A percentile compares a stretch with the other conserved stretches of the same genome.
Evolutionary conservation across 2,888 invertebrate genomes (phyloP).

Genomic region (Chydorus sphaericus): DNA sequence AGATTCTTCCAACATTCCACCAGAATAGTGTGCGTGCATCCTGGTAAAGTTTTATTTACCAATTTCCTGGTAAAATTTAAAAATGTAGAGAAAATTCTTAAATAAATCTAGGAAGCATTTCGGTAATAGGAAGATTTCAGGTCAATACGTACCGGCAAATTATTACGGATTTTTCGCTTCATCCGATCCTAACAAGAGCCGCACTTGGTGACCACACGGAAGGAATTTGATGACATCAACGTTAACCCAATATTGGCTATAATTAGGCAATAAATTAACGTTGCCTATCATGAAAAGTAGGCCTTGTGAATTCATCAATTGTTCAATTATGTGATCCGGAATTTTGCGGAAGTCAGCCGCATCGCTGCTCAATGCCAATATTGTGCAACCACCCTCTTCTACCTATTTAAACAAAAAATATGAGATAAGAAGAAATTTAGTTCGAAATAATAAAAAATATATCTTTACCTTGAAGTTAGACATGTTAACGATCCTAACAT

Average conservation of each 20-base stretch:
- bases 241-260: constrained; percentile 10
- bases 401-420: too few species aligned
- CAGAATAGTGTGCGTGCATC: constrained; percentile 33
- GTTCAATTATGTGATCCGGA: too few species aligned
- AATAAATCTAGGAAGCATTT: neutral
- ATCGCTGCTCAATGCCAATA: too few species aligned
- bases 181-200: constrained; percentile 28
- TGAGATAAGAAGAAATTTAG: too few species aligned
- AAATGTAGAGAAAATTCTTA: neutral
- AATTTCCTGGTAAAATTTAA: constrained; percentile 30
- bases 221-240: constrained; percentile 22
- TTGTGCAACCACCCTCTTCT: neutral
- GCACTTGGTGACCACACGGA: constrained; percentile 33
- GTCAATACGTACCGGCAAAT: neutral
- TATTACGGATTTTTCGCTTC: constrained; percentile 27
- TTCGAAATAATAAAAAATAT: too few species aligned
- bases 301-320: too few species aligned
- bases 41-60: constrained; percentile 32
- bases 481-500: too few species aligned
- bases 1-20: constrained; percentile 19
- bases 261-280: too few species aligned
- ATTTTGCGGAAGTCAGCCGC: too few species aligned
- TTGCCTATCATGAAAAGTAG: too few species aligned
- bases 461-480: too few species aligned
- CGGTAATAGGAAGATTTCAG: too few species aligned